Evolutionary conservation across 2,797 vertebrate genomes (phyloP), one percentile per base, ranked within the genome.

Genomic region (Scomberomorus guttatus): DNA sequence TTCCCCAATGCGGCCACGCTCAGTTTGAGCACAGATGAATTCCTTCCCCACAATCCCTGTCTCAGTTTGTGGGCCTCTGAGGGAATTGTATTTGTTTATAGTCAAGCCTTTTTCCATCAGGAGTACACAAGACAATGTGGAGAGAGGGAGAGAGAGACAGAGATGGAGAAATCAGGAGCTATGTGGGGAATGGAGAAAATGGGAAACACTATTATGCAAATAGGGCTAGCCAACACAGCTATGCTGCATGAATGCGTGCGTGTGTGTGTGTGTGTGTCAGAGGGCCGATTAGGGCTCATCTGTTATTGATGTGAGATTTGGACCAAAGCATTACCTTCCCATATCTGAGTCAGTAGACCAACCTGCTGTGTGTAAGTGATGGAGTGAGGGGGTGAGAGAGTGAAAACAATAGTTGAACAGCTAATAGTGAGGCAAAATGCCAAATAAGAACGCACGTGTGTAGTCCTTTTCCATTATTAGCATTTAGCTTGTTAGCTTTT

Each of bases 201-300:
- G 94, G 94, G 94, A 97, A 98, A 98, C 96, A 96, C 95, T 97
- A 98, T 99, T 98, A 99, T 99, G 98, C 96, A 99, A 99, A 99
- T 94, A 18, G 17, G 10, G 55, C 95, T 95, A 95, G 94, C 65
- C 83, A 96, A 95, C 94, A 94, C 94, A 95, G 95, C 77, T 48
- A 12, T 50, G 34, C 4, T 68, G 29, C 56, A 48, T 78, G 70
- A 68, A 70, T 66, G 70, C 58, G 77, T 77, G 80, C 83, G 80
- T 75, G 58, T 77, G 66, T 81, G 65, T 80, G 50, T 82, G 69
- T 66, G 70, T 63, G 77, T 77, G 80, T 84, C 69, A 83, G 75
- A 71, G 78, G 95, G 95, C 94, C 96, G 96, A 97, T 98, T 97
- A 97, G 95, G 96, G 94, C 97, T 98, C 98, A 98, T 99, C 97